Evolutionary conservation across 2,888 invertebrate species (phyloP).

Genomic region (Lycophotia porphyrea): DNA sequence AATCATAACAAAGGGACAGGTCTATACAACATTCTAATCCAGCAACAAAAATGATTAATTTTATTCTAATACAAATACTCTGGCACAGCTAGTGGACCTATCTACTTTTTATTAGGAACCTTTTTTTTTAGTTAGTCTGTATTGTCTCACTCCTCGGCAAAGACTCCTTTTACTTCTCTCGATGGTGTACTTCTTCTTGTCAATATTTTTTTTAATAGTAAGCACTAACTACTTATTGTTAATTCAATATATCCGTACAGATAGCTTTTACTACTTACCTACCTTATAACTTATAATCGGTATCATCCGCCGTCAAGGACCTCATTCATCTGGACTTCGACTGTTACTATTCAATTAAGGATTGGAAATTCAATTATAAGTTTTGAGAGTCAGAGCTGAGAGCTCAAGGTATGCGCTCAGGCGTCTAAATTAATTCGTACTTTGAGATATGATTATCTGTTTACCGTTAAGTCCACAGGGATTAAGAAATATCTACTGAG

Average conservation of each 20-base stretch:
- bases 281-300: constrained; percentile 52
- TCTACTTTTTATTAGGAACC: background rate
- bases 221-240: background rate
- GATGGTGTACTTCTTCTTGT: too few species aligned
- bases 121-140: too few species aligned
- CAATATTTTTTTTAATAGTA: too few species aligned
- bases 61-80: background rate
- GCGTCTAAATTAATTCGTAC: constrained; percentile 78
- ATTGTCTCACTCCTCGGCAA: too few species aligned
- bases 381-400: constrained; percentile 76
- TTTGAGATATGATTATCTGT: constrained; percentile 74
- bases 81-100: background rate
- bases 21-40: too few species aligned
- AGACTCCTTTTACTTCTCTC: too few species aligned
- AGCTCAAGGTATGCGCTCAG: constrained; percentile 76
- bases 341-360: constrained; percentile 84
- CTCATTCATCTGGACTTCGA: constrained; percentile 79
- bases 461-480: constrained; percentile 59
- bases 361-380: constrained; percentile 84
- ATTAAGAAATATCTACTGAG: constrained; percentile 49
- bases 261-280: constrained; percentile 24
- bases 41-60: background rate
- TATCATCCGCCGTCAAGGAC: constrained; percentile 69
- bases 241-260: background rate
- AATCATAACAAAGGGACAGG: background rate